These are phyloP conservation scores for Argyra leucocephala DNA, from an alignment of 2,888 invertebrate species.

Conservation along the genomic window DNA sequence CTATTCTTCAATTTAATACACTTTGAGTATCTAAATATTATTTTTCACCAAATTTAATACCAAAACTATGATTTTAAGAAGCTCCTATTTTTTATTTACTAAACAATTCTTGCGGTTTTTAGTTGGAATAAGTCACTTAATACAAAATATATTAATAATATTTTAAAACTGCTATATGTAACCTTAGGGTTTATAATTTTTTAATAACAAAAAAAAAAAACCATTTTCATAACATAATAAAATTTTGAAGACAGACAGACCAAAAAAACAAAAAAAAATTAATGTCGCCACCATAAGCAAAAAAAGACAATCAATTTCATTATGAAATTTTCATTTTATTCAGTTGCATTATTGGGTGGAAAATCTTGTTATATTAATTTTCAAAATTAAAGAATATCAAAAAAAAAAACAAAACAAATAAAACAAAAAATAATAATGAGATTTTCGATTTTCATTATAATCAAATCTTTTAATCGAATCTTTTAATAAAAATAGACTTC, in stretches of 20 bases:
- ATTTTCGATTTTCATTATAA: neutral
- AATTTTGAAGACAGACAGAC: neutral
- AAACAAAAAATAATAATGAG: neutral
- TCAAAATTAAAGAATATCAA: neutral
- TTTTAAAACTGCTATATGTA: neutral
- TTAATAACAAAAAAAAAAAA: too few species aligned
- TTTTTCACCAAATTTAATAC: too few species aligned
- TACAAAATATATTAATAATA: too few species aligned
- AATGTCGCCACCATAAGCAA: neutral
- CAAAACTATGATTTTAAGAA: too few species aligned
- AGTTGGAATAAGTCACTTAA: too few species aligned
- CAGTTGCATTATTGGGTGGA: conserved; percentile 1
- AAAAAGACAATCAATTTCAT: neutral
- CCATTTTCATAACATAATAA: neutral
- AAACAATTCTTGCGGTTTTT: too few species aligned
- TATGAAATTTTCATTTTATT: neutral
- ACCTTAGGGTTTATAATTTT: neutral
- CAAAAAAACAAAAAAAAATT: neutral
- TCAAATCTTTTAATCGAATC: neutral
- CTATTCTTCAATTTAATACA: too few species aligned
- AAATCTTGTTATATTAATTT: neutral
- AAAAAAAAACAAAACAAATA: neutral
- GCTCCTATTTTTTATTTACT: too few species aligned
- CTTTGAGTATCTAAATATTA: too few species aligned
- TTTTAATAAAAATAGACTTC: neutral